Base-by-base conservation (phyloP, 2,888 invertebrate genomes). In the Allolobophora icterica region DNA sequence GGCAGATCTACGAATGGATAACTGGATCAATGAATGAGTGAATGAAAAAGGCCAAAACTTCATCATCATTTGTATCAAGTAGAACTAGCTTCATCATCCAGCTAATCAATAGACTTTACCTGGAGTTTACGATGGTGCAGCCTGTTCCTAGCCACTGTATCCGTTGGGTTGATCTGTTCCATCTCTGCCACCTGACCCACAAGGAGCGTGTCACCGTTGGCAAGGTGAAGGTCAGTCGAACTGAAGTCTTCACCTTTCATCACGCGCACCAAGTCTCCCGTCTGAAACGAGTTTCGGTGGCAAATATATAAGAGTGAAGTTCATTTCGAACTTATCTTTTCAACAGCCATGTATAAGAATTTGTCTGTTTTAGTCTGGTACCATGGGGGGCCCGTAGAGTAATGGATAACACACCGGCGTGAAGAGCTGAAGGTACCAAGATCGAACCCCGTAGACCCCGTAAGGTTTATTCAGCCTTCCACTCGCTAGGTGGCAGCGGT, bases 151-250 rank as follows among this genome's bases (percentile, higher is more conserved):
- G 94, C 93, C 24, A 94, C 94, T 33, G 90, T 38, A 84, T 92
- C 92, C 13, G 94, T 94, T 38, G 94, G 93, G 92, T 94, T 94
- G 91, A 95, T 92, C n/a, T 92, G 91, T 30, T 93, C 92, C 92
- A 95, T 94, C 52, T 95, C 94, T 52, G 95, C 94, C 45, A 95
- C 95, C 42, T 95, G 95, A 40, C 95, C 95, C 6, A 95, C 95
- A 90, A 95, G 93, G 33, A 95, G 93, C 6, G 94, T 92, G 92
- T 95, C 95, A 45, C 94, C 94, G 92, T 94, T 94, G 13, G 95
- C 95, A 15, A 95, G 93, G 92, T 95, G 95, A 11, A 95, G 93
- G 91, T 95, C 94, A 13, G 95, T 95, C 13, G 95, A 95, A 24
- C 95, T 95, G 11, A 94, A 93, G 40, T 95, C 94, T 40, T 95